Conservation (phyloP, 2,888 invertebrate species). For the Macropis europaea region DNA sequence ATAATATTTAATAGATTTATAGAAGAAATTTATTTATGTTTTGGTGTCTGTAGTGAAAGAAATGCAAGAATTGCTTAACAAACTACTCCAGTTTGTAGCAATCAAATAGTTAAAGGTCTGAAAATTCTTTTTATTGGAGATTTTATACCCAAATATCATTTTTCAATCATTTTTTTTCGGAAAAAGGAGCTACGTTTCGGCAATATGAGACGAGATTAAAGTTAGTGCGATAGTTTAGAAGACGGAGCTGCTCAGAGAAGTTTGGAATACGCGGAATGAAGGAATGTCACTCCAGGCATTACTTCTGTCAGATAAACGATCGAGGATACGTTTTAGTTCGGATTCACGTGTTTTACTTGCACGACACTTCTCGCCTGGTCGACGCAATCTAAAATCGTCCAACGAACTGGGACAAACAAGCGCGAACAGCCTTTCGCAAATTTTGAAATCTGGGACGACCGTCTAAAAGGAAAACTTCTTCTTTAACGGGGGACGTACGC, state of each 20-base stretch:
- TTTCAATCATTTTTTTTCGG: neutral
- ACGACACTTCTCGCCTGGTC: conserved; percentile 10
- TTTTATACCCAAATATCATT: too few relatives aligned
- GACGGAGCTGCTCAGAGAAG: too few relatives aligned
- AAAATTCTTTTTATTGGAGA: too few relatives aligned
- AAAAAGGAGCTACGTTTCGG: neutral
- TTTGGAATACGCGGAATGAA: conserved; percentile 6
- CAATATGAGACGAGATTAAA: neutral
- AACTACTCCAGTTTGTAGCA: too few relatives aligned
- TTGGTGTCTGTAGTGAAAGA: too few relatives aligned
- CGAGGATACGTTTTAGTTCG: conserved; percentile 2
- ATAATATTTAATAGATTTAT: too few relatives aligned
- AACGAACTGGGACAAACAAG: conserved; percentile 40
- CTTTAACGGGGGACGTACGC: conserved; percentile 6
- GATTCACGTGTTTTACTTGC: conserved; percentile 1
- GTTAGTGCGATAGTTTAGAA: neutral
- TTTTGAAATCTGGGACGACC: conserved; percentile 48
- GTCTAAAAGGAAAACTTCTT: conserved; percentile 40
- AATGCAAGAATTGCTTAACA: too few relatives aligned
- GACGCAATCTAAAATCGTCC: conserved; percentile 35
- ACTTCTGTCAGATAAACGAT: neutral
- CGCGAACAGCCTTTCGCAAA: conserved; percentile 39
- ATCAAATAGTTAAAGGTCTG: too few relatives aligned
- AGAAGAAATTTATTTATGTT: too few relatives aligned
- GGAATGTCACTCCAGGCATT: conserved; percentile 4